phyloP scores from a whole-genome alignment of 2,888 invertebrate species.

The Hyalella azteca region DNA sequence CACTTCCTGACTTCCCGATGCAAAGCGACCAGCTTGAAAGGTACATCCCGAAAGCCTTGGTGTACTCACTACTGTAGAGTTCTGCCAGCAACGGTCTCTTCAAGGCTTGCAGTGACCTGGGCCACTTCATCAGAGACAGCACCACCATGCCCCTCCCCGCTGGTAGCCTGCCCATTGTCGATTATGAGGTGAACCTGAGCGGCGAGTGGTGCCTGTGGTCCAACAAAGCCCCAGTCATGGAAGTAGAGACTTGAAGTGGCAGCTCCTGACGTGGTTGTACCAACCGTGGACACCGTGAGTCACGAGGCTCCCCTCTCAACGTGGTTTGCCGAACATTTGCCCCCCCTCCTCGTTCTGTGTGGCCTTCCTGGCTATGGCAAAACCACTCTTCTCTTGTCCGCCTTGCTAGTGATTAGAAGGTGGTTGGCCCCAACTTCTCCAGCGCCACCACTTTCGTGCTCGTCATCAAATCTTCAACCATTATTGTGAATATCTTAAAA shows the following conservation, averaged over 20 bases:
- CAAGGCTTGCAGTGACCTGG: conserved; percentile 91
- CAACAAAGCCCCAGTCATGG: conserved; percentile 96
- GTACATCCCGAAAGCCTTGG: conserved; percentile 90
- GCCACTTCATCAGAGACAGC: conserved; percentile 92
- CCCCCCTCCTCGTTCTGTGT: conserved; percentile 90
- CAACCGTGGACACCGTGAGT: conserved; percentile 96
- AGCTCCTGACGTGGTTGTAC: conserved; percentile 97
- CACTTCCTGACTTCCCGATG: conserved; percentile 93
- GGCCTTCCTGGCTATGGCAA: conserved; percentile 99
- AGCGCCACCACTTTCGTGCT: conserved; percentile 99
- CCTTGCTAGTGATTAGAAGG: conserved; percentile 99
- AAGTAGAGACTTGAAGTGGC: conserved; percentile 99
- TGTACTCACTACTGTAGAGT: conserved; percentile 95
- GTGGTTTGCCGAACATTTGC: conserved; percentile 99
- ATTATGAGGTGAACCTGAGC: conserved; percentile 87
- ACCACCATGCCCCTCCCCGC: conserved; percentile 93
- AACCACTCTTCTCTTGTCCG: conserved; percentile 99
- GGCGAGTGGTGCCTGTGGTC: conserved; percentile 99
- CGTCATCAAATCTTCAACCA: conserved; percentile 97
- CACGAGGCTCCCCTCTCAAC: conserved; percentile 97
- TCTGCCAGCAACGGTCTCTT: conserved; percentile 98
- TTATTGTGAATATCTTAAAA: conserved; percentile 98
- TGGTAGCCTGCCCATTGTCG: conserved; percentile 84
- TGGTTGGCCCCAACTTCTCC: conserved; percentile 98
- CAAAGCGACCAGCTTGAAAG: conserved; percentile 89